Evolutionary conservation across 2,888 invertebrate species (phyloP).

Genomic region (Balanococcus diminutus): DNA sequence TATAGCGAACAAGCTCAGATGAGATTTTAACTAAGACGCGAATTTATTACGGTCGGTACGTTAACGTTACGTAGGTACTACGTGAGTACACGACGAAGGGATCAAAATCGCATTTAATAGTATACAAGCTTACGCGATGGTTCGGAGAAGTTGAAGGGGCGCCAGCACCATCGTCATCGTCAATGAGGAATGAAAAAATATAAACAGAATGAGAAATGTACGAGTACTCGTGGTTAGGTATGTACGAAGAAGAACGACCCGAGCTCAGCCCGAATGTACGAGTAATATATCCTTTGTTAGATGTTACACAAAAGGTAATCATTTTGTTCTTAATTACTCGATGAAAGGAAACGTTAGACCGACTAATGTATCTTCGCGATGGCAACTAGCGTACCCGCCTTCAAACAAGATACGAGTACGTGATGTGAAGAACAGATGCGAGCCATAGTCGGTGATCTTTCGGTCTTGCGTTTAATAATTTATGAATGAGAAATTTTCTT

Average conservation of each 20-base stretch:
- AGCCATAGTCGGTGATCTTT: neutral
- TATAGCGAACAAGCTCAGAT: neutral
- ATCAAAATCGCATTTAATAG: neutral
- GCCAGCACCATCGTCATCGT: neutral
- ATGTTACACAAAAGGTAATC: neutral
- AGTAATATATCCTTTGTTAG: neutral
- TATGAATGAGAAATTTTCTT: neutral
- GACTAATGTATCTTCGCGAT: neutral
- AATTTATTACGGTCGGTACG: neutral
- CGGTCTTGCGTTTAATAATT: neutral
- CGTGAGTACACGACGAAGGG: neutral
- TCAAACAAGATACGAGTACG: neutral
- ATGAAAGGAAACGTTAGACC: neutral
- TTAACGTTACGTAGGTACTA: neutral
- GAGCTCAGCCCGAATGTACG: neutral
- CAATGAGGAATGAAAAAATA: neutral
- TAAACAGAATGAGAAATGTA: neutral
- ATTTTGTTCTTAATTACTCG: conserved; percentile 19
- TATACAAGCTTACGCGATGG: neutral
- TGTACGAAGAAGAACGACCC: neutral
- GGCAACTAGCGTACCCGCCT: neutral
- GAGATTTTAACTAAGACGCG: neutral
- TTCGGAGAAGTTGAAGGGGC: neutral
- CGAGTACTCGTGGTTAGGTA: neutral
- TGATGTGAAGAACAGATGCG: neutral